These are phyloP conservation scores for Formica aserva DNA, from an alignment of 2,888 invertebrate genomes.

Conservation along the genomic window DNA sequence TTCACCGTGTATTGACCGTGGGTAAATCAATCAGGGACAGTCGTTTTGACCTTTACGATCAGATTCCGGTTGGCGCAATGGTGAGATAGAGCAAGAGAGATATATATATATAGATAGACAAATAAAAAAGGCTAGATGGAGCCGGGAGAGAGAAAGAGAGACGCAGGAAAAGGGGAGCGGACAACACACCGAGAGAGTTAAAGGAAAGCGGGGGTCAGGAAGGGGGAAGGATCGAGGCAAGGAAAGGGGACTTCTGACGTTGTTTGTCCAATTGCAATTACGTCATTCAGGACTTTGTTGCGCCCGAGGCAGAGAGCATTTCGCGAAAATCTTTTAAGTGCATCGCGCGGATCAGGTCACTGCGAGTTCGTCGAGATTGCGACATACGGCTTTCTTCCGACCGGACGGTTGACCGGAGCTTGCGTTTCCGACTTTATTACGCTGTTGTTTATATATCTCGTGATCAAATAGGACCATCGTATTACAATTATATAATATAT, in stretches of 20 bases:
- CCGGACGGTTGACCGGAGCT: neutral
- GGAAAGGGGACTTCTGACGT: slow-evolving; percentile 49
- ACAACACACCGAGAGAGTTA: neutral
- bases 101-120: neutral
- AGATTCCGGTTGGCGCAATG: slow-evolving; percentile 66
- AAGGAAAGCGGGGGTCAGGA: neutral
- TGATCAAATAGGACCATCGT: neutral
- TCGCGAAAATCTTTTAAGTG: slow-evolving; percentile 57
- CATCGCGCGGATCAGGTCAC: slow-evolving; percentile 11
- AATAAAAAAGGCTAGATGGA: slow-evolving; percentile 20
- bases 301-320: slow-evolving; percentile 35
- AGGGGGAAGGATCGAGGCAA: neutral
- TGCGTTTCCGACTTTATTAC: slow-evolving; percentile 10
- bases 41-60: slow-evolving; percentile 76
- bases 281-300: slow-evolving; percentile 57
- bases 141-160: neutral
- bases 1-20: slow-evolving; percentile 77
- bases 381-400: slow-evolving; percentile 15
- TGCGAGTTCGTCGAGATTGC: slow-evolving; percentile 25
- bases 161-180: neutral
- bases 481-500: neutral
- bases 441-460: slow-evolving; percentile 4
- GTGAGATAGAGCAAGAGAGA: slow-evolving; percentile 8
- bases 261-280: slow-evolving; percentile 74
- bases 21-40: slow-evolving; percentile 77